phyloP scores from a whole-genome alignment of 2,797 vertebrate species.

The Okamejei kenojei region DNA sequence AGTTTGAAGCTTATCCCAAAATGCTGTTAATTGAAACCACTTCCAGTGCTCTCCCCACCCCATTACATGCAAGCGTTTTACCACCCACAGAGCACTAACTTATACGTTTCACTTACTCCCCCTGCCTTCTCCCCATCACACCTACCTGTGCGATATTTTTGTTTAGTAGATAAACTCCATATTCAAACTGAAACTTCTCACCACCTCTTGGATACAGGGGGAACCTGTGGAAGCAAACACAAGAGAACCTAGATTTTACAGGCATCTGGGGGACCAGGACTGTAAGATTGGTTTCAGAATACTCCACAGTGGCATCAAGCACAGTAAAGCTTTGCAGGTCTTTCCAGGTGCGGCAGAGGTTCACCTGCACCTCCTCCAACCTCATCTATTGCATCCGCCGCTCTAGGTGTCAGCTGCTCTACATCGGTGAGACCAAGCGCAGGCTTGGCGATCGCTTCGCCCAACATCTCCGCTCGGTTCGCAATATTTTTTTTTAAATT shows the following conservation, averaged over 20 bases:
- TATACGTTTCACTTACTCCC: too few relatives aligned
- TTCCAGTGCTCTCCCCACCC: neutral
- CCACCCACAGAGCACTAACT: neutral
- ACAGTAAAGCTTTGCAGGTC: neutral
- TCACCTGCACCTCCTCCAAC: too few relatives aligned
- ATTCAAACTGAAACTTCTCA: slow-evolving; percentile 95
- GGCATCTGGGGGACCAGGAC: too few relatives aligned
- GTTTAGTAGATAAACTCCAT: slow-evolving; percentile 96
- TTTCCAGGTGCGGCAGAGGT: too few relatives aligned
- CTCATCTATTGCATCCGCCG: too few relatives aligned
- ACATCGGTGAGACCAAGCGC: too few relatives aligned
- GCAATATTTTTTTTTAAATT: too few relatives aligned
- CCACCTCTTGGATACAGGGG: slow-evolving; percentile 86
- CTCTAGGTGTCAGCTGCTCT: too few relatives aligned
- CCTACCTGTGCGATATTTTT: slow-evolving; percentile 98
- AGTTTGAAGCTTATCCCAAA: neutral
- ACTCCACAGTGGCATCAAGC: neutral
- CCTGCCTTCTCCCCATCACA: neutral
- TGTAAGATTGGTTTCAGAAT: neutral
- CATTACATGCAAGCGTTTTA: neutral
- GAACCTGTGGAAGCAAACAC: slow-evolving; percentile 63
- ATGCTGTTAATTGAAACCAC: too few relatives aligned
- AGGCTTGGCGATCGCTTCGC: too few relatives aligned
- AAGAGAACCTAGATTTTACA: slow-evolving; percentile 1
- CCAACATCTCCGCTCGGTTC: too few relatives aligned